Conservation (phyloP, 2,113 vertebrate species). For the Gobio gobio region DNA sequence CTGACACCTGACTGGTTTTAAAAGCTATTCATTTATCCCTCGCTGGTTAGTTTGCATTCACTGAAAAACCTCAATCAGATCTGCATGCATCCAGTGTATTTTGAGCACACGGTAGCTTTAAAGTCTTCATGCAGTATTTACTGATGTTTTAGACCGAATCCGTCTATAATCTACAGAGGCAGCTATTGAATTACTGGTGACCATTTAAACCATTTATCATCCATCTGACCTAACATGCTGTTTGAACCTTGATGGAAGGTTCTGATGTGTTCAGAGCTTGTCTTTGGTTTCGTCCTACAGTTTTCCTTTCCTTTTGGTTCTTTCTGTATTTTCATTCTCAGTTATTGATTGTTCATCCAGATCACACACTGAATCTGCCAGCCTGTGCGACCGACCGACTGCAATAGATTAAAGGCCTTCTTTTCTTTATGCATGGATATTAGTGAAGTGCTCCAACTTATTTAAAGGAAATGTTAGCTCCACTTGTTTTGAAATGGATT, state of each 20-base stretch:
- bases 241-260: constrained; percentile 26
- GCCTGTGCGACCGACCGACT: constrained; percentile 17
- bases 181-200: constrained; percentile 71
- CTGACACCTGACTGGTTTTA: not conserved
- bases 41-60: not conserved
- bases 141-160: constrained; percentile 50
- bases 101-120: constrained; percentile 19
- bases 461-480: constrained; percentile 65
- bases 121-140: constrained; percentile 49
- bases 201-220: constrained; percentile 62
- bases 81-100: not conserved
- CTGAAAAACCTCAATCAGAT: not conserved
- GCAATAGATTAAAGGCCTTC: constrained; percentile 43
- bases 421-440: constrained; percentile 59
- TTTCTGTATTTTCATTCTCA: constrained; percentile 39
- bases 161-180: constrained; percentile 70
- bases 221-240: constrained; percentile 55
- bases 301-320: not conserved
- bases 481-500: constrained; percentile 71
- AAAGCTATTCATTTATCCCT: constrained; percentile 13
- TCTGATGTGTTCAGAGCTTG: constrained; percentile 35
- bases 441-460: constrained; percentile 66
- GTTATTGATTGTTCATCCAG: constrained; percentile 48
- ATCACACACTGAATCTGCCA: constrained; percentile 14
- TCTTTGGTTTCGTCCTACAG: constrained; percentile 11